A percentile compares a stretch with the other conserved stretches of the same genome.
Evolutionary conservation across 2,113 vertebrate species (phyloP).

Genomic region (Rhizomys pruinosus): DNA sequence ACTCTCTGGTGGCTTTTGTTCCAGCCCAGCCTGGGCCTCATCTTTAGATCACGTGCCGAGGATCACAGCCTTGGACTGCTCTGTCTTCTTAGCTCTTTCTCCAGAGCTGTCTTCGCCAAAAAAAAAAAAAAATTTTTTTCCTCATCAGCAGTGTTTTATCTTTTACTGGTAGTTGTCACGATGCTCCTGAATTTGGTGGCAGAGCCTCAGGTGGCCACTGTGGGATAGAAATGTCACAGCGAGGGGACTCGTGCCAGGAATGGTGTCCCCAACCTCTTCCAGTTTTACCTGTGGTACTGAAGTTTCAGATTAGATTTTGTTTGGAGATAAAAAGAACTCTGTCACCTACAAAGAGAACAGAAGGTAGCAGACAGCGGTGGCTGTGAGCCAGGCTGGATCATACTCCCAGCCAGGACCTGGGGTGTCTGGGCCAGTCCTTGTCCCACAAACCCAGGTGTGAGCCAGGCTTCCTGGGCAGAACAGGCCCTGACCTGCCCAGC

Average conservation of each 20-base stretch:
- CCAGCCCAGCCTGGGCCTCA: background rate
- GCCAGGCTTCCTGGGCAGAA: background rate
- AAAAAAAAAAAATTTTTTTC: background rate
- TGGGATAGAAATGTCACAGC: fast-evolving
- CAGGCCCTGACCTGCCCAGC: background rate
- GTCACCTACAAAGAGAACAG: background rate
- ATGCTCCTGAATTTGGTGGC: background rate
- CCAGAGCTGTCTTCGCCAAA: background rate
- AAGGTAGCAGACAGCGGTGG: background rate
- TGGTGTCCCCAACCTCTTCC: background rate
- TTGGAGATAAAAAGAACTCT: background rate
- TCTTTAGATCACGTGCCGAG: background rate
- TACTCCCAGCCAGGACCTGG: background rate
- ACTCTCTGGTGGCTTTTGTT: background rate
- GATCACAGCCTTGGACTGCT: background rate
- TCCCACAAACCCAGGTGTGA: background rate
- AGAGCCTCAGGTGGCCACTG: background rate
- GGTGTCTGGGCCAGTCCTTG: background rate
- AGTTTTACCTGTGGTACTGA: background rate
- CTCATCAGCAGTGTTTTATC: background rate
- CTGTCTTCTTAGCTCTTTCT: background rate
- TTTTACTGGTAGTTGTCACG: background rate
- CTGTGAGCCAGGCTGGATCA: background rate
- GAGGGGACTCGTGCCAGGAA: background rate
- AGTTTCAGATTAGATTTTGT: background rate